Conservation (phyloP, 2,797 vertebrate genomes). For the Ataeniobius toweri region DNA sequence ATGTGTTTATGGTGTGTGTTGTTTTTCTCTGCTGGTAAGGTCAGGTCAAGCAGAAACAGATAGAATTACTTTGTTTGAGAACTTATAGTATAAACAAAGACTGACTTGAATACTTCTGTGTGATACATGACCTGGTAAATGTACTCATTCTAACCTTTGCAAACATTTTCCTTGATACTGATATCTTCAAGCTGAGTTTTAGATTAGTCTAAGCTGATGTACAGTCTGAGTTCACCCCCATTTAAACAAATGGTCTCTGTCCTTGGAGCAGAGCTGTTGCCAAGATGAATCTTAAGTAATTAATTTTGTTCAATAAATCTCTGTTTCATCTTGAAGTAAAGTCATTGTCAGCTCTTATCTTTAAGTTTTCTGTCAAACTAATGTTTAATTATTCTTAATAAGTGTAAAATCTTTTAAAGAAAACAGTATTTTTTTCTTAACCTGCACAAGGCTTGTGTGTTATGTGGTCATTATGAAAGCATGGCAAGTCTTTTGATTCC, state of each 20-base stretch:
- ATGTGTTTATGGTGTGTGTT: background rate
- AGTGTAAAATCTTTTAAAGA: background rate
- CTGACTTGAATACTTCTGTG: constrained; percentile 5
- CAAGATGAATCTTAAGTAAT: constrained; percentile 26
- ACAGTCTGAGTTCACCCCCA: constrained; percentile 12
- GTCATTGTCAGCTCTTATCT: constrained; percentile 11
- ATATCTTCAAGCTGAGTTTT: constrained; percentile 17
- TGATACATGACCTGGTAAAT: background rate
- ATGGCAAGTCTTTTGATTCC: constrained; percentile 4
- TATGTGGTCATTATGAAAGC: constrained; percentile 1
- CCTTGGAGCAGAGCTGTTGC: constrained; percentile 15
- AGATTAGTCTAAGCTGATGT: constrained; percentile 17
- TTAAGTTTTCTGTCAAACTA: constrained; percentile 12
- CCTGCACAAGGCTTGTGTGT: constrained; percentile 2
- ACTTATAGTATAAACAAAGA: constrained; percentile 26
- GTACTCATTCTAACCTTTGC: constrained; percentile 3
- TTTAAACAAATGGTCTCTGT: constrained; percentile 31
- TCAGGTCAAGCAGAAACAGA: constrained; percentile 32
- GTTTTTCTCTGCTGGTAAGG: constrained; percentile 8
- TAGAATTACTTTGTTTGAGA: constrained; percentile 29
- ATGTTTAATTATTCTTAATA: background rate
- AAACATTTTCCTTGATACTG: constrained; percentile 15
- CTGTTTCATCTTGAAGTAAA: constrained; percentile 17
- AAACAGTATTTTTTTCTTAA: constrained; percentile 14
- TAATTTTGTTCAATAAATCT: constrained; percentile 27